Percentiles rank a stretch among this genome's conserved stretches.
Evolutionary conservation across 2,113 vertebrate species (phyloP).

Genomic region (Amblyornis subalaris): DNA sequence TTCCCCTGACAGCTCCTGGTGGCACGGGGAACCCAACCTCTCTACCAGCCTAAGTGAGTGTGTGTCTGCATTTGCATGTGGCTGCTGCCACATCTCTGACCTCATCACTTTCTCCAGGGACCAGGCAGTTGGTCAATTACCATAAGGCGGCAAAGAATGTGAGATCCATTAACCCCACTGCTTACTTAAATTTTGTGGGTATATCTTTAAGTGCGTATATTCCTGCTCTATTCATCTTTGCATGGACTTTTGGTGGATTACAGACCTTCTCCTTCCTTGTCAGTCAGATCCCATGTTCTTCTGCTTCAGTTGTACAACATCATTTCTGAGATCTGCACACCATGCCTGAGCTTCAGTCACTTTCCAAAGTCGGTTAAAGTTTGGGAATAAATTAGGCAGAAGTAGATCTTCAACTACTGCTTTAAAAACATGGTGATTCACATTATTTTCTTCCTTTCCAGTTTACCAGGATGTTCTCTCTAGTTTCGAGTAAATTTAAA

Average conservation of each 20-base stretch:
- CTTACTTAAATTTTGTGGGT: not conserved
- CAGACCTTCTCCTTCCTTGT: not conserved
- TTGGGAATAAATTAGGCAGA: not conserved
- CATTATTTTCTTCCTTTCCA: not conserved
- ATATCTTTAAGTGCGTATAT: not conserved
- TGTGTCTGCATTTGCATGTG: fast-evolving
- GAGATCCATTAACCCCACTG: not conserved
- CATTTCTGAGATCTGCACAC: not conserved
- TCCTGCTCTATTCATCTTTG: not conserved
- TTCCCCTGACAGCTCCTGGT: not conserved
- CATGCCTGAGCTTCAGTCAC: not conserved
- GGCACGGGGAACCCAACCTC: not conserved
- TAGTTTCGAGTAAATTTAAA: not conserved
- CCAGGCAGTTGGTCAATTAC: not conserved
- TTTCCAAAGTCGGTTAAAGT: not conserved
- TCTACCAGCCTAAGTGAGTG: fast-evolving
- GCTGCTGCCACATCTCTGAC: not conserved
- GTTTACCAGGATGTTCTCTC: not conserved
- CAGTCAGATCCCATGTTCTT: not conserved
- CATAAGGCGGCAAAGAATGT: not conserved
- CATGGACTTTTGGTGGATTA: not conserved
- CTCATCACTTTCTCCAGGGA: not conserved
- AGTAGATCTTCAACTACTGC: not conserved
- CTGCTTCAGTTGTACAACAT: not conserved
- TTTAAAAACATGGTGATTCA: not conserved